Evolutionary conservation across 2,888 invertebrate species (phyloP).

Genomic region (Glaucopsyche alexis): DNA sequence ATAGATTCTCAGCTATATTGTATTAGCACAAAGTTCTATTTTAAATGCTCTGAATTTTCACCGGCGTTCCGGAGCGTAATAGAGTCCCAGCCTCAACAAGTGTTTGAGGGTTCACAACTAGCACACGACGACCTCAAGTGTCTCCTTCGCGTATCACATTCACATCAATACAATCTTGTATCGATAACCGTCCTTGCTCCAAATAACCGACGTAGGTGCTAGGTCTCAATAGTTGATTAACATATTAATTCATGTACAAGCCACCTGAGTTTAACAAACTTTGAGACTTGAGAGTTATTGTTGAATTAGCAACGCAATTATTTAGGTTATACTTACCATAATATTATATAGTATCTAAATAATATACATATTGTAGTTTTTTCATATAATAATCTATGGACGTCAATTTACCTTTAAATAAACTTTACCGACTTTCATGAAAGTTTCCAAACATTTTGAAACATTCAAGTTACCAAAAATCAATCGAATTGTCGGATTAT

Average conservation of each 20-base stretch:
- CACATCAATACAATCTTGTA: conserved; percentile 2
- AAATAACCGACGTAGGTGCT: conserved; percentile 8
- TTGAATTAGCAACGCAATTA: conserved; percentile 9
- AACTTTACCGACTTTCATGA: too few species aligned
- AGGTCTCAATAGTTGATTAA: conserved; percentile 11
- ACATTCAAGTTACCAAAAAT: too few species aligned
- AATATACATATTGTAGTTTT: too few species aligned
- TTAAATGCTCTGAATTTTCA: too few species aligned
- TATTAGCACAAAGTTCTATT: too few species aligned
- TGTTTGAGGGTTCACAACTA: neutral
- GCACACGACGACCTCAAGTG: conserved; percentile 19
- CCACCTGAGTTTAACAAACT: neutral
- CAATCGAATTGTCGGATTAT: neutral
- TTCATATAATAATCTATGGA: too few species aligned
- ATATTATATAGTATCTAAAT: too few species aligned
- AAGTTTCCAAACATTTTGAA: too few species aligned
- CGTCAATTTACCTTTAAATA: too few species aligned
- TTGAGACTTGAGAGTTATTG: neutral
- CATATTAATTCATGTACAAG: neutral
- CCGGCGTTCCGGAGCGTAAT: too few species aligned
- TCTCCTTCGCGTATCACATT: conserved; percentile 28
- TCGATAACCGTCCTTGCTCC: conserved; percentile 27
- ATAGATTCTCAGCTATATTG: too few species aligned
- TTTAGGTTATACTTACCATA: neutral
- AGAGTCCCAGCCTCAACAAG: too few species aligned